Conservation (phyloP, 2,888 invertebrate species). For the Drosophila histrio region DNA sequence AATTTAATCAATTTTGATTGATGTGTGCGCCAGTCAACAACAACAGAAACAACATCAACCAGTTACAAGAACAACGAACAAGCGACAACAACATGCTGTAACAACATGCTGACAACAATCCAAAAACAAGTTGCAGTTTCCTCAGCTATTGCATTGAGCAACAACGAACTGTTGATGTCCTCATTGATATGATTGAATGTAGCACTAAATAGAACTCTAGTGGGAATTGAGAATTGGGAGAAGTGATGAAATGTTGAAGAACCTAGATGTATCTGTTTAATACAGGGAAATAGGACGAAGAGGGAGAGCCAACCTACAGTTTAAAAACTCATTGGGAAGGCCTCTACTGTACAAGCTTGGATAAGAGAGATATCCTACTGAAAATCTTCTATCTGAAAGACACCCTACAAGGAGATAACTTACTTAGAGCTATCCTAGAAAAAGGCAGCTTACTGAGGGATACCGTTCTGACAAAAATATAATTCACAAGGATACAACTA, state of each 20-base stretch:
- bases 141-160: background rate
- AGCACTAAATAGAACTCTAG: background rate
- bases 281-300: background rate
- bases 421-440: background rate
- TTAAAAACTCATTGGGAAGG: too few relatives aligned
- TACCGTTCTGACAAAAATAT: too few relatives aligned
- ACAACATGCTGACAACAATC: constrained; percentile 35
- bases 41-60: constrained; percentile 9
- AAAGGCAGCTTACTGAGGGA: background rate
- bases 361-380: too few relatives aligned
- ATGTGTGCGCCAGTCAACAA: constrained; percentile 60
- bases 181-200: background rate
- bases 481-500: too few relatives aligned
- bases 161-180: constrained; percentile 32
- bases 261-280: too few relatives aligned
- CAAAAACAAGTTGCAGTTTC: constrained; percentile 40
- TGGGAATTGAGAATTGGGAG: background rate
- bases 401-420: background rate
- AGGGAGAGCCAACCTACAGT: too few relatives aligned
- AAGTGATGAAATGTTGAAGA: too few relatives aligned
- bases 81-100: constrained; percentile 21
- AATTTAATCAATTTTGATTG: constrained; percentile 76
- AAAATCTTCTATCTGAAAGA: too few relatives aligned
- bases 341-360: too few relatives aligned
- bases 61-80: constrained; percentile 4